phyloP scores from a whole-genome alignment of 2,113 vertebrate genomes.

The Platysteira castanea region DNA sequence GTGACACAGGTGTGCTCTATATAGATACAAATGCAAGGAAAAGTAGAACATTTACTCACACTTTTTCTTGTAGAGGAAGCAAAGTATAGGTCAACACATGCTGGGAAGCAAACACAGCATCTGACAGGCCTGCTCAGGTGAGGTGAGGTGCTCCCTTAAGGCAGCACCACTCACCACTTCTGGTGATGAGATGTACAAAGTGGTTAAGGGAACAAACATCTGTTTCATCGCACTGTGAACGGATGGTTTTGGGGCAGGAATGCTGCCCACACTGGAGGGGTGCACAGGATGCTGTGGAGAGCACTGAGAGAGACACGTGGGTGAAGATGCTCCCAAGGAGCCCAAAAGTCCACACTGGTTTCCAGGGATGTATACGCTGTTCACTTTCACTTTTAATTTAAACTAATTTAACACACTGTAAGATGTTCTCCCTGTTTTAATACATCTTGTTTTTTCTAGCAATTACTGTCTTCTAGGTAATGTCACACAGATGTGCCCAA shows the following conservation, averaged over 20 bases:
- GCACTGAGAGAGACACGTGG: too few species aligned
- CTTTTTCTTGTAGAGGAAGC: not conserved
- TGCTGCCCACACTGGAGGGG: not conserved
- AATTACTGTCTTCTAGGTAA: conserved; percentile 6
- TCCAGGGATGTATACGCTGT: not conserved
- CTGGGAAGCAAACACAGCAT: not conserved
- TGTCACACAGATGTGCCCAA: not conserved
- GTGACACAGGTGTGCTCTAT: not conserved
- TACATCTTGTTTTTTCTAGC: not conserved
- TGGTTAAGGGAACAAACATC: not conserved
- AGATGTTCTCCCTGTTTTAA: not conserved
- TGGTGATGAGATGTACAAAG: not conserved
- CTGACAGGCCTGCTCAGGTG: too few species aligned
- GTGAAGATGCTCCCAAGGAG: not conserved
- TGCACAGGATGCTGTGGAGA: not conserved
- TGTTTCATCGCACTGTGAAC: fast-evolving
- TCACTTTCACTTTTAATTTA: not conserved
- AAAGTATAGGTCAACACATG: fast-evolving
- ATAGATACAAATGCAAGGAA: fast-evolving
- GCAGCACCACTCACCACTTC: not conserved
- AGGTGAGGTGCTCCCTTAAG: fast-evolving
- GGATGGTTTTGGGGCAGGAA: not conserved
- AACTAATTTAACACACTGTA: not conserved
- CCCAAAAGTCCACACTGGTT: not conserved
- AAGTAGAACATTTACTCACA: too few species aligned